Percentiles rank a stretch among this genome's conserved stretches.
Evolutionary conservation across 1,140 invertebrate species (phyloP).

Genomic region (Ericerus pela): DNA sequence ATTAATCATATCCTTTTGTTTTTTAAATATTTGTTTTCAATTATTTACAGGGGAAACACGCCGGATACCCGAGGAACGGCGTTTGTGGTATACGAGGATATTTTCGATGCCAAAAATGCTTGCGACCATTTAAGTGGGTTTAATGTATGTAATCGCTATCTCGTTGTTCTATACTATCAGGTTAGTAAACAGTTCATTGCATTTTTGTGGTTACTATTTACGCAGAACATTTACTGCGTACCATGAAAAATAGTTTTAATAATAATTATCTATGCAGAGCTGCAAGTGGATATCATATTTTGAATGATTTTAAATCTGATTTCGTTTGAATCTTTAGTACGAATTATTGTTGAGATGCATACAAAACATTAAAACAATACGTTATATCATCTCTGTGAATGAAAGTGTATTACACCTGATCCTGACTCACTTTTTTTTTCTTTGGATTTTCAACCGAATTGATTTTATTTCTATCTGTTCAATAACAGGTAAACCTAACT

Average conservation of each 20-base stretch:
- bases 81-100: conserved; percentile 99
- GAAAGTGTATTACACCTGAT: background rate
- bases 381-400: too few species aligned
- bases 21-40: conserved; percentile 13
- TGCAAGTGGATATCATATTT: too few species aligned
- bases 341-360: too few species aligned
- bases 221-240: too few species aligned
- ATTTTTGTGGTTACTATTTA: too few species aligned
- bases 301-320: too few species aligned
- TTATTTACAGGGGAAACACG: conserved; percentile 73
- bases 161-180: conserved; percentile 94
- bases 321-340: too few species aligned
- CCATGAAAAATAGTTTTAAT: background rate
- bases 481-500: background rate
- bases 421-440: background rate
- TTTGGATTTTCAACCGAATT: background rate
- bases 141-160: conserved; percentile 96
- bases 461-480: background rate
- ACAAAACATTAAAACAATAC: too few species aligned
- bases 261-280: background rate
- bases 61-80: conserved; percentile 95
- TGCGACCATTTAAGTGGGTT: conserved; percentile 98
- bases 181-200: conserved; percentile 29
- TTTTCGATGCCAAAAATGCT: conserved; percentile 99
- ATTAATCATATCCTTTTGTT: too few species aligned